Evolutionary conservation across 2,797 vertebrate species (phyloP), one percentile per base, ranked within the genome.

Genomic region (Hydrophis major): DNA sequence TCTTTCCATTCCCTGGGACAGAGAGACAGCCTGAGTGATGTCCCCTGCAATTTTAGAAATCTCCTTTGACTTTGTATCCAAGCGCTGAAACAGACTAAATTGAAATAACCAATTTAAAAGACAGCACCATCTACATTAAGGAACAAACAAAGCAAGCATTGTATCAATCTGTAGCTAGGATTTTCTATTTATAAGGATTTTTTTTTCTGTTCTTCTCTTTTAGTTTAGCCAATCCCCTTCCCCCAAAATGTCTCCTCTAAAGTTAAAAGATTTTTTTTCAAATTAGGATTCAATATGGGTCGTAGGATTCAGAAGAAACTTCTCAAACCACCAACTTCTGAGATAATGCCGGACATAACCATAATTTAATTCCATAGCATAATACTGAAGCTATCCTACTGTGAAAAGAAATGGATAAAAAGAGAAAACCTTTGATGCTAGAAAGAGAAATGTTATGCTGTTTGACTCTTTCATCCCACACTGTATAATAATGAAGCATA

Each of bases 1-100:
- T 93, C 99, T 98, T 98, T 99, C 99, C 97, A 99, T 98, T 95
- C 99, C 99, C 97, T 99, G 99, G 56, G 98, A 98, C 87, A 99
- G 98, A 61, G 99, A 99, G 93, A 99, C 99, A 94, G 98, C 98
- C 97, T 99, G 99, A n/a, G 99, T 99, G 97, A 99, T 98, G 95
- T 99, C 99, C 60, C 99, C 99, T 53, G 99, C 99, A 92, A 98
- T 99, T 98, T 99, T 99, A 83, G 99, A 99, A 97, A 99, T 99
- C 96, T 99, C 99, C 97, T 99, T 99, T 90, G 99, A 99, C 96
- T 99, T 99, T 93, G 98, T 97, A 88, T 99, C 98, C 55, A 99
- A 97, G 92, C 99, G 98, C 97, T 99, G 99, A 96, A 99, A 98
- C 87, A 99, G 98, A 97, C 99, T 99, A 96, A 92, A 91, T 61